Evolutionary conservation across 2,797 vertebrate genomes (phyloP).

Genomic region (Masticophis lateralis): DNA sequence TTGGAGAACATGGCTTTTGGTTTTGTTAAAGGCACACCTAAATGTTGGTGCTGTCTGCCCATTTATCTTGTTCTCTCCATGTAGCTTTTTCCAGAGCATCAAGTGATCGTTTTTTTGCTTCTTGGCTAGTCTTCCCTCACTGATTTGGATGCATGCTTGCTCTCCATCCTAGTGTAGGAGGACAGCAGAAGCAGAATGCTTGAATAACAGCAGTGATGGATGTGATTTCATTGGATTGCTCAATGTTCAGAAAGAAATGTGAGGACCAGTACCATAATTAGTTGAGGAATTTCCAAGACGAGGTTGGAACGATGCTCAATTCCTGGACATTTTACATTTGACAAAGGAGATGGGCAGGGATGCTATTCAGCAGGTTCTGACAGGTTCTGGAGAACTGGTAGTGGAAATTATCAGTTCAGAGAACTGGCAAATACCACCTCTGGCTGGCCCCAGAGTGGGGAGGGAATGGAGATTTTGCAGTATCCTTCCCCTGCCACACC

Average conservation of each 20-base stretch:
- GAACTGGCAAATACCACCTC: too few species aligned
- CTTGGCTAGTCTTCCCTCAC: neutral
- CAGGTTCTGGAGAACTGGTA: too few species aligned
- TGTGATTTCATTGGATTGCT: neutral
- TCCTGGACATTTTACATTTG: neutral
- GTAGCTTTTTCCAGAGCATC: neutral
- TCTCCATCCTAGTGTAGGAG: neutral
- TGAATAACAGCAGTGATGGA: neutral
- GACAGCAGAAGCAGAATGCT: neutral
- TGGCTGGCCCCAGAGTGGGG: too few species aligned
- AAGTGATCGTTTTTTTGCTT: neutral
- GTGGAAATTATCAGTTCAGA: too few species aligned
- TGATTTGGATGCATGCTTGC: neutral
- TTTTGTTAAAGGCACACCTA: neutral
- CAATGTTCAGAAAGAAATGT: neutral
- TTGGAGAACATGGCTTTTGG: neutral
- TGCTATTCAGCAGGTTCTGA: too few species aligned
- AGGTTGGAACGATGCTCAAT: neutral
- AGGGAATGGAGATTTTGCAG: too few species aligned
- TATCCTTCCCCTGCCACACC: too few species aligned
- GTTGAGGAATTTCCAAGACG: neutral
- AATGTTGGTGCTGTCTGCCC: neutral
- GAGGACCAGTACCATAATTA: neutral
- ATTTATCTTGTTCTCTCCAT: neutral
- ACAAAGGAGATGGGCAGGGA: neutral